Evolutionary conservation across 2,888 invertebrate genomes (phyloP).

Genomic region (Scaptomyza reducta): DNA sequence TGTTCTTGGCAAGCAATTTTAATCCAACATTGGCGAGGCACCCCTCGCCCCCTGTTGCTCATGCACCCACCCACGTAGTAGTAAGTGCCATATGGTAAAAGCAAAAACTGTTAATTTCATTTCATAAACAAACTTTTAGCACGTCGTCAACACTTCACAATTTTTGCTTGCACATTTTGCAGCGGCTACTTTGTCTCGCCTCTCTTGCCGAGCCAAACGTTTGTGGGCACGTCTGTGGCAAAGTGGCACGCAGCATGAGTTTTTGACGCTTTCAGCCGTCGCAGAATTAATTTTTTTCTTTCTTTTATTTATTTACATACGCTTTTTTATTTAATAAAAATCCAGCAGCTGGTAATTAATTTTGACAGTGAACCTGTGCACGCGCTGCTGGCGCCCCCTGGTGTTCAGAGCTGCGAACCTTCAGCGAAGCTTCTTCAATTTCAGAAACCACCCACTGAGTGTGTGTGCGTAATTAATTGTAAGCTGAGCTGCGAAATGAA

Average conservation of each 20-base stretch:
- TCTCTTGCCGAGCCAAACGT: conserved; percentile 16
- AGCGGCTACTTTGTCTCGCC: conserved; percentile 9
- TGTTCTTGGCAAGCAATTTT: conserved; percentile 26
- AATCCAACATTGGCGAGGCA: conserved; percentile 20
- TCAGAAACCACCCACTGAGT: conserved; percentile 35
- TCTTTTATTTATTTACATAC: conserved; percentile 28
- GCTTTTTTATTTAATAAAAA: conserved; percentile 75
- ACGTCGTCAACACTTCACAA: conserved; percentile 69
- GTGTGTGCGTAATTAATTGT: conserved; percentile 80
- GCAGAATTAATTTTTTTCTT: neutral
- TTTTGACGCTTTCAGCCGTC: conserved; percentile 38
- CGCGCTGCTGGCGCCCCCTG: conserved; percentile 50
- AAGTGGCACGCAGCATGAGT: conserved; percentile 28
- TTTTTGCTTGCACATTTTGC: conserved; percentile 55
- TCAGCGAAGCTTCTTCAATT: conserved; percentile 57
- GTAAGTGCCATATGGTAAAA: conserved; percentile 11
- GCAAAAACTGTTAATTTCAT: conserved; percentile 54
- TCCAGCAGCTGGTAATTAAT: conserved; percentile 74
- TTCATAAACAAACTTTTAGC: conserved; percentile 61
- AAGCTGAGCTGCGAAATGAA: conserved; percentile 77
- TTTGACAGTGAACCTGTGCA: conserved; percentile 79
- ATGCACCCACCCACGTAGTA: neutral
- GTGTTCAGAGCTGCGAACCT: conserved; percentile 16
- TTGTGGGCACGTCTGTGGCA: conserved; percentile 56
- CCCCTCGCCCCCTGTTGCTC: no score